Conservation (phyloP, 2,888 invertebrate species). For the Drosophila gaucha region DNA sequence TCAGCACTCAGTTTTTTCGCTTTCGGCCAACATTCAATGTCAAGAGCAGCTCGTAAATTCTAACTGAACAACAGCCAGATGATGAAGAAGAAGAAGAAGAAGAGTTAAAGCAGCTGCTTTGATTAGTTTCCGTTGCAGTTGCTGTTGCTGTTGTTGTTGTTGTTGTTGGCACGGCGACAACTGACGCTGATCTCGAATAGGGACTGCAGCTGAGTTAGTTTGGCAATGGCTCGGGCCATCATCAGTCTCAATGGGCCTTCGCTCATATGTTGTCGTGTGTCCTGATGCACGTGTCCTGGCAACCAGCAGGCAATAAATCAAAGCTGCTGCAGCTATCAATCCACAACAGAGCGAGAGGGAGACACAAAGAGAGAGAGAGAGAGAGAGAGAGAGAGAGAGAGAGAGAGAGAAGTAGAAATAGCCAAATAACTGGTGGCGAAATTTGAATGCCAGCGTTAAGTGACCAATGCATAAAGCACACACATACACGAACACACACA, state of each 20-base stretch:
- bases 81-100: conserved; percentile 5
- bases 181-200: conserved; percentile 41
- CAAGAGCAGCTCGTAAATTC: conserved; percentile 53
- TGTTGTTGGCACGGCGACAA: no score
- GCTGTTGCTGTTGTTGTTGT: not conserved
- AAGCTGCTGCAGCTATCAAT: conserved; percentile 73
- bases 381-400: not conserved
- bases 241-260: conserved; percentile 21
- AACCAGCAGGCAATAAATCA: conserved; percentile 65
- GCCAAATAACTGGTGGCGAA: conserved; percentile 35
- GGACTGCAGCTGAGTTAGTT: conserved; percentile 27
- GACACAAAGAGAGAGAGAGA: not conserved
- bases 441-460: conserved; percentile 69
- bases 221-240: conserved; percentile 44
- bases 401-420: conserved; percentile 23
- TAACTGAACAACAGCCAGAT: conserved; percentile 17
- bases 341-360: conserved; percentile 33
- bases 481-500: conserved; percentile 16
- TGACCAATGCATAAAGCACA: conserved; percentile 44
- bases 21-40: conserved; percentile 44
- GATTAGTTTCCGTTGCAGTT: conserved; percentile 30
- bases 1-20: conserved; percentile 9
- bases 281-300: conserved; percentile 29
- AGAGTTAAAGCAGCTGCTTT: not conserved
- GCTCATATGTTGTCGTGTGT: conserved; percentile 9